Base-by-base conservation (phyloP, 2,888 invertebrate species). In the Flexamia atlantica region DNA sequence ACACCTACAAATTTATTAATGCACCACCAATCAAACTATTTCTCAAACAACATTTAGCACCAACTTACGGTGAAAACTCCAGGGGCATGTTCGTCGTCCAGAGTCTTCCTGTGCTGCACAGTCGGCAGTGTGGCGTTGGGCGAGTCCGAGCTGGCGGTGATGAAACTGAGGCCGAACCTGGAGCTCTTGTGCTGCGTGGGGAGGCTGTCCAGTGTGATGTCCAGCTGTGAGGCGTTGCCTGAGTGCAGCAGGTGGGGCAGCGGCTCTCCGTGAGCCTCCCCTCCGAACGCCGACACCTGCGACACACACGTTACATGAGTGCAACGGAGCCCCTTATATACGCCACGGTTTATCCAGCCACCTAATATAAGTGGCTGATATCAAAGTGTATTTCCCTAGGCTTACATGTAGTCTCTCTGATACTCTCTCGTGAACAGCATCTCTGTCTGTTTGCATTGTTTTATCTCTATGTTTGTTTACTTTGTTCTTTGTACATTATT, bases 1-100 rank as follows among this genome's bases (percentile, higher is more conserved):
- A n/a, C n/a, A n/a, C n/a, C n/a, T n/a, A n/a, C n/a, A n/a, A n/a
- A n/a, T n/a, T n/a, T n/a, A n/a, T n/a, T n/a, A n/a, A 7, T 36
- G 36, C 36, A 4, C 36, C 36, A 36, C 9, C 9, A 36, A 36
- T 36, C 9, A 36, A 36, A 36, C n/a, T n/a, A n/a, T n/a, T 36
- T 36, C 9, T 36, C 5, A 36, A 36, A 36, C 36, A 36, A 36
- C 36, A 36, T 2, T 2, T 2, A 46, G 17, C n/a, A 12, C 23
- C 9, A 2, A 85, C 88, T 87, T 88, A 95, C 94, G 91, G 93
- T 92, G 88, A 95, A 95, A 74, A 95, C 93, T 0, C 95, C 95
- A 0, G 95, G 95, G n/a, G 94, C 93, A 87, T 94, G 93, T 88
- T 95, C 95, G 88, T 95, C 95, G 87, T 95, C 95, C 83, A 95